Conservation (phyloP, 2,888 invertebrate species). For the Azorinus chamasolen region DNA sequence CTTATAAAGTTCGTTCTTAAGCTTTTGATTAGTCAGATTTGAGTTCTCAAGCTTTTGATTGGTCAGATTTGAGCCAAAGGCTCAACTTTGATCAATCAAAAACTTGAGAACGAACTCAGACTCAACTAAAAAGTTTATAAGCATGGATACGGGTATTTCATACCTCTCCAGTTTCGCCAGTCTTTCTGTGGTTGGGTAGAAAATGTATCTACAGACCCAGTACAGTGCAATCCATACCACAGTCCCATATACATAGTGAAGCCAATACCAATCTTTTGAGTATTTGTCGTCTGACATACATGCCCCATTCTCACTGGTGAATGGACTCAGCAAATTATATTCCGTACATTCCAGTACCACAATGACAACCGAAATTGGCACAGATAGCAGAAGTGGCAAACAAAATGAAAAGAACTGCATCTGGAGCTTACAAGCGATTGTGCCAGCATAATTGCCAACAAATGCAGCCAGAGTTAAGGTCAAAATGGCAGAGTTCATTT, state of each 20-base stretch:
- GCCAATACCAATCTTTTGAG: constrained; percentile 11
- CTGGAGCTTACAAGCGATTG: constrained; percentile 87
- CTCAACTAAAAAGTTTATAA: too few relatives aligned
- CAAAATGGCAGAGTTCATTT: constrained; percentile 52
- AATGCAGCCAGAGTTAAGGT: constrained; percentile 60
- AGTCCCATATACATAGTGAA: constrained; percentile 45
- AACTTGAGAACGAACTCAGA: too few relatives aligned
- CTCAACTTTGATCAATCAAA: too few relatives aligned
- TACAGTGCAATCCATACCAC: constrained; percentile 80
- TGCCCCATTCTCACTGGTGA: constrained; percentile 37
- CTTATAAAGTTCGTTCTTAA: too few relatives aligned
- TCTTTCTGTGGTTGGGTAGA: constrained; percentile 79
- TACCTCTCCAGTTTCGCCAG: constrained; percentile 81
- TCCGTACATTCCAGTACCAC: constrained; percentile 47
- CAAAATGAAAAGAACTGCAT: constrained; percentile 87
- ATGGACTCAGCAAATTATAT: constrained; percentile 12
- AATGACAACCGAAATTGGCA: constrained; percentile 79
- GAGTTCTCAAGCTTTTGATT: too few relatives aligned
- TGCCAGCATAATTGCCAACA: constrained; percentile 85
- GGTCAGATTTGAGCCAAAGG: too few relatives aligned
- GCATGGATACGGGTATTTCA: too few relatives aligned
- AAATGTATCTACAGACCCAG: constrained; percentile 83
- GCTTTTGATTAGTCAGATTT: too few relatives aligned
- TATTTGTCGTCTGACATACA: constrained; percentile 14
- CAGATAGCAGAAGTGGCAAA: constrained; percentile 85